Conservation (phyloP, 35 echinoderm and acorn worm genomes). For the Strongylocentrotus purpuratus region DNA sequence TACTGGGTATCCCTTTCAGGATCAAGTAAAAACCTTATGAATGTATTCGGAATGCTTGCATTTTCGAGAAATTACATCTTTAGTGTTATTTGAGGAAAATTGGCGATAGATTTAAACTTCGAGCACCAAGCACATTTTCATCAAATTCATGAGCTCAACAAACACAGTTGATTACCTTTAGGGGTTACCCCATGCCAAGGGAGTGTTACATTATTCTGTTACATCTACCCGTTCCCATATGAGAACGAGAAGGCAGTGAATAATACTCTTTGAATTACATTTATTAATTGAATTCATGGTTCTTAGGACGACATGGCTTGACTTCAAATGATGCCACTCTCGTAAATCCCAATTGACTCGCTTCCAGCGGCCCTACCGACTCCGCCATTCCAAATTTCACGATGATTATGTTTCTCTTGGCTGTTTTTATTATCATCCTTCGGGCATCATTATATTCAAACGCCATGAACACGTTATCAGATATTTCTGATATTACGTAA, state of each 20-base stretch:
- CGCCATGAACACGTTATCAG: neutral
- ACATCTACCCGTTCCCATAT: neutral
- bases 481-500: neutral
- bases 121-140: neutral
- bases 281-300: conserved; percentile 14
- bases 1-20: no score
- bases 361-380: neutral
- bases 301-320: neutral
- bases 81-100: neutral
- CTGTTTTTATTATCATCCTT: neutral
- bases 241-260: neutral
- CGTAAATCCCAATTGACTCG: neutral
- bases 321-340: neutral
- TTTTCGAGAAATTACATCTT: no score
- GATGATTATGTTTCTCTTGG: neutral
- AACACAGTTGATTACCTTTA: neutral
- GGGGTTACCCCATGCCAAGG: neutral
- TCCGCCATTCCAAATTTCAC: neutral
- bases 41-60: no score
- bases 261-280: neutral
- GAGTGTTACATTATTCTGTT: neutral
- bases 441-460: neutral
- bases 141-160: neutral
- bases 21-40: no score
- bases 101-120: neutral